Conservation (phyloP, 2,888 invertebrate species). For the Linyphia triangularis region DNA sequence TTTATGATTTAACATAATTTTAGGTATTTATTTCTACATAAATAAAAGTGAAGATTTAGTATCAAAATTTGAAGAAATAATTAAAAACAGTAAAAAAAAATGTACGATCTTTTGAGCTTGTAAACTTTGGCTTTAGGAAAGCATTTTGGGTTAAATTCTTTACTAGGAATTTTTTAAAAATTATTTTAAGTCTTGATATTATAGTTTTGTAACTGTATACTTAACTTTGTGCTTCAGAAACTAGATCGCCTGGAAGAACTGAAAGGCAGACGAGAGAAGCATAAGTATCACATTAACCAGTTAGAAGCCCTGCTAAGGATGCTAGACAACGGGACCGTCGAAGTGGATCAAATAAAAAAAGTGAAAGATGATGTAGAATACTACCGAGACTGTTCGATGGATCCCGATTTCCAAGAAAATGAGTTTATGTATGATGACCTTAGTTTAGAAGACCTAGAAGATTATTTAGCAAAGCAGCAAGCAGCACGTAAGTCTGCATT, state of each 20-base stretch:
- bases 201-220: no score
- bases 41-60: no score
- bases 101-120: no score
- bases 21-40: no score
- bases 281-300: slow-evolving; percentile 97
- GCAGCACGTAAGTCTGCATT: slow-evolving; percentile 39
- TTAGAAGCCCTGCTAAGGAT: slow-evolving; percentile 96
- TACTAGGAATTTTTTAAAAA: not conserved
- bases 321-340: slow-evolving; percentile 98
- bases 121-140: no score
- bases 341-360: slow-evolving; percentile 95
- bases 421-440: slow-evolving; percentile 98
- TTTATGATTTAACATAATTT: no score
- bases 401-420: slow-evolving; percentile 97
- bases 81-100: no score
- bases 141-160: not conserved
- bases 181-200: not conserved
- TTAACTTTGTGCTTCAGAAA: slow-evolving; percentile 82
- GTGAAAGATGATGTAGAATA: slow-evolving; percentile 99
- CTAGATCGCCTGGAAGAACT: slow-evolving; percentile 96
- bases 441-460: slow-evolving; percentile 85
- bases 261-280: slow-evolving; percentile 93
- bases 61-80: no score
- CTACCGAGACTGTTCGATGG: slow-evolving; percentile 96
- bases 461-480: slow-evolving; percentile 75